phyloP scores from a whole-genome alignment of 2,113 vertebrate genomes.

The Indicator indicator region DNA sequence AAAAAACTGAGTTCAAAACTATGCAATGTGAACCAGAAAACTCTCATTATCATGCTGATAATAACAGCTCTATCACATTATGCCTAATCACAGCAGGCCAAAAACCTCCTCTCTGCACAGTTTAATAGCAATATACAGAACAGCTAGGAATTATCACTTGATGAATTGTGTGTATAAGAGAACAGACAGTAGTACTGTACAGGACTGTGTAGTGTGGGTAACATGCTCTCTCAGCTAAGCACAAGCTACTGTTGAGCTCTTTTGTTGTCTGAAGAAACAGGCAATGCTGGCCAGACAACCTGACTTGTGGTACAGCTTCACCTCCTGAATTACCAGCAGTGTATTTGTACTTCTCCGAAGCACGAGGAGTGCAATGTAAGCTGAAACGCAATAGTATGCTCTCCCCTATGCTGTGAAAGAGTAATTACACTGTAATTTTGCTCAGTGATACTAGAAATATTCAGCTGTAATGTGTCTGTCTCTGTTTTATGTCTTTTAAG shows the following conservation, averaged over 20 bases:
- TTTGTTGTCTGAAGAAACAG: neutral
- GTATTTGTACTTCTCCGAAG: neutral
- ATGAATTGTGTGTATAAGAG: neutral
- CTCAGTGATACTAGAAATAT: neutral
- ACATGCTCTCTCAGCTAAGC: neutral
- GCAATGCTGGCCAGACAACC: neutral
- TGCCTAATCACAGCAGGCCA: neutral
- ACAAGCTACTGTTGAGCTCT: neutral
- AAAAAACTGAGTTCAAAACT: neutral
- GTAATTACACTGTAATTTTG: neutral
- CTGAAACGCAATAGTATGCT: neutral
- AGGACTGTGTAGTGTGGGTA: neutral
- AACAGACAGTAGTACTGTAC: neutral
- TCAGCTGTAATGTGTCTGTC: neutral
- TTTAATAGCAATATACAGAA: neutral
- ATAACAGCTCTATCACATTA: neutral
- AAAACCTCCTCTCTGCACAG: neutral
- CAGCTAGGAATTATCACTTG: neutral
- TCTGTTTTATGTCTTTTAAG: neutral
- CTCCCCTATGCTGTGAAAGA: neutral
- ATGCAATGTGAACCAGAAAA: neutral
- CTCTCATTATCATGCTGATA: neutral
- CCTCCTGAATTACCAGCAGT: neutral
- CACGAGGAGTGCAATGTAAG: neutral
- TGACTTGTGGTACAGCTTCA: neutral